phyloP scores from a whole-genome alignment of 2,888 invertebrate genomes.

The Odontomyia ornata region DNA sequence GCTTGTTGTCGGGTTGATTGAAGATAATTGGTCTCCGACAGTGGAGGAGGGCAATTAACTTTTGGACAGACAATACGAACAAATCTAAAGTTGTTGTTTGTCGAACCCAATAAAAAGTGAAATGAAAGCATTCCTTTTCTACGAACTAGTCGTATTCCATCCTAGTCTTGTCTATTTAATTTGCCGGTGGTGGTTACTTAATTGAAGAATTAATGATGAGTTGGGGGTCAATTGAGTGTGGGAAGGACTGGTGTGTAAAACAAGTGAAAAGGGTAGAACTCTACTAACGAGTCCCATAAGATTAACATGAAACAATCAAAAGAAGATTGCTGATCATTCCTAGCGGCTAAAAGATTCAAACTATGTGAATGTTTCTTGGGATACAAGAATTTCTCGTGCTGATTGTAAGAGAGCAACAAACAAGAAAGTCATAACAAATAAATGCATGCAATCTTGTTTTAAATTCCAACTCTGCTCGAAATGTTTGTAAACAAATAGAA shows the following conservation, averaged over 20 bases:
- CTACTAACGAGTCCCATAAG: background rate
- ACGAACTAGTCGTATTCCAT: too few relatives aligned
- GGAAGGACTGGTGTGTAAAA: background rate
- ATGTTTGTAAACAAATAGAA: conserved; percentile 13
- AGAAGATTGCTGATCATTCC: too few relatives aligned
- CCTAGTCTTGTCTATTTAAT: background rate
- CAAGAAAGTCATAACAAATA: background rate
- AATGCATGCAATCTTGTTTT: background rate
- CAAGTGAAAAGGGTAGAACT: background rate
- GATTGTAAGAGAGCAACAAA: background rate
- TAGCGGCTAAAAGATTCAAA: too few relatives aligned
- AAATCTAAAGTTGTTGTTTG: background rate
- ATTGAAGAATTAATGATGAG: conserved; percentile 39
- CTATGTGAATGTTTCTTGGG: background rate
- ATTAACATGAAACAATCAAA: background rate
- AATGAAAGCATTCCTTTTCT: background rate
- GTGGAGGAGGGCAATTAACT: conserved; percentile 41
- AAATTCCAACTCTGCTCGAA: background rate
- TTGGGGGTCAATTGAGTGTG: conserved; percentile 40
- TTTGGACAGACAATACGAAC: background rate
- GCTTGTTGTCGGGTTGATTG: conserved; percentile 30
- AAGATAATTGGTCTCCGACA: conserved; percentile 40
- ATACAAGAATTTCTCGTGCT: background rate
- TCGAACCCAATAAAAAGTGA: background rate
- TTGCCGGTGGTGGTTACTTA: conserved; percentile 21